Percentiles rank a stretch among this genome's conserved stretches.
Conservation (phyloP, 2,888 invertebrate species). For the Brachycybe producta region DNA sequence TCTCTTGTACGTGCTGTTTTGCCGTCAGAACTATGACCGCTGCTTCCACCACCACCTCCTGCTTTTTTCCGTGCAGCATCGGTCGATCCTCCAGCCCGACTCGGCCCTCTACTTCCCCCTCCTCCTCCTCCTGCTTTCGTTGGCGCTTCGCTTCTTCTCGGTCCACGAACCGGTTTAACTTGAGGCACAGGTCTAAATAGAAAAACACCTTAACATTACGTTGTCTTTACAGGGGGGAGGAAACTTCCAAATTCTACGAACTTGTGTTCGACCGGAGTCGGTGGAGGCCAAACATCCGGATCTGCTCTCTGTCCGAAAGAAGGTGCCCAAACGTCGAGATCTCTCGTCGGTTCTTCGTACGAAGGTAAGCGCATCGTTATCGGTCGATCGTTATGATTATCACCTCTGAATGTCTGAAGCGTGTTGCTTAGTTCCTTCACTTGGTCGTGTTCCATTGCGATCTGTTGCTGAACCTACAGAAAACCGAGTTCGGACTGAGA, state of each 20-base stretch:
- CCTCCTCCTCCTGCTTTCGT: conserved; percentile 1
- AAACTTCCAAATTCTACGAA: no score
- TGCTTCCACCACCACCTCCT: background rate
- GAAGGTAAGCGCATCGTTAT: conserved; percentile 26
- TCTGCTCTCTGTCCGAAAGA: conserved; percentile 45
- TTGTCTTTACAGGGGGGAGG: no score
- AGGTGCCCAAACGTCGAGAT: conserved; percentile 65
- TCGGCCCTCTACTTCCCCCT: conserved; percentile 16
- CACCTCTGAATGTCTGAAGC: conserved; percentile 60
- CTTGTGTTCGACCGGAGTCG: conserved; percentile 64
- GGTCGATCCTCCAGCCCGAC: conserved; percentile 16
- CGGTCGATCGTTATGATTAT: conserved; percentile 37
- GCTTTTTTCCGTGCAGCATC: conserved; percentile 17
- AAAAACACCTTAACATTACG: background rate
- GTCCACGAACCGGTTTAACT: conserved; percentile 16
- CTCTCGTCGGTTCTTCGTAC: conserved; percentile 52
- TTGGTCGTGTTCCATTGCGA: conserved; percentile 77
- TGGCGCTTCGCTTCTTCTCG: conserved; percentile 12
- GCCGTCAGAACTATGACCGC: background rate
- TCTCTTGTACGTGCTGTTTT: no score
- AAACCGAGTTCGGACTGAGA: background rate
- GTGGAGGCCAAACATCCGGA: conserved; percentile 71
- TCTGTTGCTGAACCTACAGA: conserved; percentile 67
- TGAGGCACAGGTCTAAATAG: conserved; percentile 12
- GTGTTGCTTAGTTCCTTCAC: conserved; percentile 68